phyloP scores from a whole-genome alignment of 1,140 invertebrate species.

The Calliopsis andreniformis region DNA sequence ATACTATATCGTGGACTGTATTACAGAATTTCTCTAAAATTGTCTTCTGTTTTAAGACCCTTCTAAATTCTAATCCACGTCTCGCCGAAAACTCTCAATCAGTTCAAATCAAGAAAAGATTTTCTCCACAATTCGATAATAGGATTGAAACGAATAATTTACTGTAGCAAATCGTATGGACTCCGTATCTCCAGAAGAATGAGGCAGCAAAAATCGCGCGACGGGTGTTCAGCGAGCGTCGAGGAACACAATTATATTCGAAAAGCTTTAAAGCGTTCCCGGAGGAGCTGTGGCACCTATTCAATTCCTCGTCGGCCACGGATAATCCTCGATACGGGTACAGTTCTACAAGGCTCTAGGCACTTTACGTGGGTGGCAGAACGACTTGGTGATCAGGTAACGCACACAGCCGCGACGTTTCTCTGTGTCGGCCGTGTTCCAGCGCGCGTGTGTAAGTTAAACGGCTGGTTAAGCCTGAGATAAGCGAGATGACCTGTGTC shows the following conservation, averaged over 20 bases:
- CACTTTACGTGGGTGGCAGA: slow-evolving; percentile 4
- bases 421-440: not conserved
- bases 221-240: too few species aligned
- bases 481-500: slow-evolving; percentile 49
- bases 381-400: slow-evolving; percentile 16
- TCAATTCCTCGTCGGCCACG: slow-evolving; percentile 11
- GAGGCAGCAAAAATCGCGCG: too few species aligned
- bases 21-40: too few species aligned
- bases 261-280: not conserved
- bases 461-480: slow-evolving; percentile 47
- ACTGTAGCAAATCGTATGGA: too few species aligned
- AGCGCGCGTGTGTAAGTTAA: slow-evolving; percentile 26
- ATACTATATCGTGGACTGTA: too few species aligned
- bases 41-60: too few species aligned
- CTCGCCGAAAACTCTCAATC: too few species aligned
- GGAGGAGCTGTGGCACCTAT: slow-evolving; percentile 4
- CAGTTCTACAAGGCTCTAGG: slow-evolving; percentile 18
- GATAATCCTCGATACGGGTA: slow-evolving; percentile 28
- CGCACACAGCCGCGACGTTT: not conserved
- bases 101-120: too few species aligned
- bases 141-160: too few species aligned
- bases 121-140: too few species aligned
- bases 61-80: too few species aligned
- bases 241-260: slow-evolving; percentile 4
- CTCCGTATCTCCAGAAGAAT: too few species aligned